Evolutionary conservation across 1,140 invertebrate genomes (phyloP).

Genomic region (Apis laboriosa): DNA sequence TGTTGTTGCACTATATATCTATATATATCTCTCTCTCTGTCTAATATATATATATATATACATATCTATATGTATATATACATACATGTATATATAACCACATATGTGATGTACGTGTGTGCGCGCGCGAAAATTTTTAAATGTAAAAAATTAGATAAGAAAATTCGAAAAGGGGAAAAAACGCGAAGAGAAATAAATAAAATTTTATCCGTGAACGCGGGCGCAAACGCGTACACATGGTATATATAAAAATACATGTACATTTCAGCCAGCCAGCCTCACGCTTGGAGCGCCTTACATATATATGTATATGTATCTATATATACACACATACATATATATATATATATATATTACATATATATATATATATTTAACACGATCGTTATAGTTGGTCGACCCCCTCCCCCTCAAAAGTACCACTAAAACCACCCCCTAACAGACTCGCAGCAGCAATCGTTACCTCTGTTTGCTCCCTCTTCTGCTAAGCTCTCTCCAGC

Average conservation of each 20-base stretch:
- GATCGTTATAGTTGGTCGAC: constrained; percentile 54
- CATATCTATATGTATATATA: constrained; percentile 50
- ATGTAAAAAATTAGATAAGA: not conserved
- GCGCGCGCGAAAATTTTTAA: not conserved
- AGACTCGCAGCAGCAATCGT: constrained; percentile 58
- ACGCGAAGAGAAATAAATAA: not conserved
- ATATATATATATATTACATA: not conserved
- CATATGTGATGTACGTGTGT: constrained; percentile 26
- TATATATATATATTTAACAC: constrained; percentile 55
- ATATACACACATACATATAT: not conserved
- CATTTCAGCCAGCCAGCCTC: constrained; percentile 74
- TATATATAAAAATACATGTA: constrained; percentile 64
- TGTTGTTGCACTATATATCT: constrained; percentile 78
- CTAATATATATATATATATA: constrained; percentile 38
- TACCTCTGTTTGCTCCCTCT: constrained; percentile 44
- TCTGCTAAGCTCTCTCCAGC: constrained; percentile 18
- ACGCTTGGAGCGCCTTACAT: constrained; percentile 77
- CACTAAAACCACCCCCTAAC: constrained; percentile 73
- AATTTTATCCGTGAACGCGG: not conserved
- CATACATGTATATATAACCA: constrained; percentile 48
- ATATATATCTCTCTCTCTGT: constrained; percentile 46
- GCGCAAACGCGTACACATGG: constrained; percentile 41
- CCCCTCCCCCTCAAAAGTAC: constrained; percentile 38
- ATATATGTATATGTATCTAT: constrained; percentile 35
- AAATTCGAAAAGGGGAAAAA: not conserved